Percentiles rank a stretch among this genome's conserved stretches.
Evolutionary conservation across 2,113 vertebrate species (phyloP).

Genomic region (Dendropsophus ebraccatus): DNA sequence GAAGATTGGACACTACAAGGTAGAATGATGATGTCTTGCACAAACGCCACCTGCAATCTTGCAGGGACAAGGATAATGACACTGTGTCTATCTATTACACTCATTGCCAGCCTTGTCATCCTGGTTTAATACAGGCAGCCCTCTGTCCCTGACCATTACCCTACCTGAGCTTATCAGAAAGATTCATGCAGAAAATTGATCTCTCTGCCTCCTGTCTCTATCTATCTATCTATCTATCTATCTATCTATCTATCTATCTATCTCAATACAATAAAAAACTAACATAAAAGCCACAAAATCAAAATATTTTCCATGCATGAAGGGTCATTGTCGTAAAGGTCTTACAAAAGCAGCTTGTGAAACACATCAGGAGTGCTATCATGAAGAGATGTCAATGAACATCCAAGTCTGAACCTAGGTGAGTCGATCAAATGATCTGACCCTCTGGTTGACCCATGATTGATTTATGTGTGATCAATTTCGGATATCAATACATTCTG

Average conservation of each 20-base stretch:
- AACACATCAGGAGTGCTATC: background rate
- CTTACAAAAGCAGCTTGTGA: background rate
- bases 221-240: too few species aligned
- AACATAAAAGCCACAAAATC: background rate
- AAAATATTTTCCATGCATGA: background rate
- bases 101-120: background rate
- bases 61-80: background rate
- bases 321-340: background rate
- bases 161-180: background rate
- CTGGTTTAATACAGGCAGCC: background rate
- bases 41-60: background rate
- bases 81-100: background rate
- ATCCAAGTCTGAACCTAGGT: background rate
- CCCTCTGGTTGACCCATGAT: slow-evolving; percentile 15
- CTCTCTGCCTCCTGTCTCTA: too few species aligned
- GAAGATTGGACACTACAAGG: background rate
- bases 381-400: background rate
- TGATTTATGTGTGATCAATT: slow-evolving; percentile 5
- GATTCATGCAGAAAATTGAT: background rate
- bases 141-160: background rate
- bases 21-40: background rate
- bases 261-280: background rate
- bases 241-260: too few species aligned
- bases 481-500: slow-evolving; percentile 1
- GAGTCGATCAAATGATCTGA: slow-evolving; percentile 9